Base-by-base conservation (phyloP, 1,140 invertebrate species). In the Bradynema listronoti region DNA sequence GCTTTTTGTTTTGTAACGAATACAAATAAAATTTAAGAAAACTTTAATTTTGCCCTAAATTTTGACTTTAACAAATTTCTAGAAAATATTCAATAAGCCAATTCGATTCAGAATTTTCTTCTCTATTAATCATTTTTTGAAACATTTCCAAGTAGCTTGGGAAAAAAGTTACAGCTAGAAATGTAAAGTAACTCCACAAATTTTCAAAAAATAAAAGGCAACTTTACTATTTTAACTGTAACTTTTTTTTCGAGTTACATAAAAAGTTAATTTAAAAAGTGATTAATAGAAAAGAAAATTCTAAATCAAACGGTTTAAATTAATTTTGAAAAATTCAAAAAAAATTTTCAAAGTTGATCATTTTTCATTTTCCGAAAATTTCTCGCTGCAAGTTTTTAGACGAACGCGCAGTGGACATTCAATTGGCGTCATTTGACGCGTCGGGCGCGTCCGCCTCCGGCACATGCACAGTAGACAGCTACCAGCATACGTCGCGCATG, bases 341-440 rank as follows among this genome's bases (percentile, higher is more conserved):
- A 30, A 11, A 49, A 19, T 49, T 56, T 61, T 56, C 11, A 58
- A 63, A 3, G 4, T 2, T 22, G 3, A 58, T 16, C 7, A 24
- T 7, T 65, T 22, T 42, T 45, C 3, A 30, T 3, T n/a, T 30
- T 27, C 47, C 4, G 47, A 25, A 50, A 50, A 50, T 27, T 50
- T 4, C 29, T 22, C 22, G 29, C 34, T 9, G 27, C 34, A n/a
- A 9, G 29, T n/a, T 33, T 45, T 52, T 33, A 63, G 57, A 53
- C 43, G 58, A 63, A 24, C 34, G 58, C 14, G 58, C 57, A n/a
- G 33, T 63, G 11, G 58, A 63, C 27, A 39, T 52, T 5, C 56
- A 67, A 33, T 59, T 66, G 46, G 64, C 61, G 5, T 63, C 62
- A 25, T 63, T 67, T 58, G 58, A 63, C 36, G 65, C 46, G 50